Evolutionary conservation across 2,888 invertebrate genomes (phyloP).

Genomic region (Miltochrista miniata): DNA sequence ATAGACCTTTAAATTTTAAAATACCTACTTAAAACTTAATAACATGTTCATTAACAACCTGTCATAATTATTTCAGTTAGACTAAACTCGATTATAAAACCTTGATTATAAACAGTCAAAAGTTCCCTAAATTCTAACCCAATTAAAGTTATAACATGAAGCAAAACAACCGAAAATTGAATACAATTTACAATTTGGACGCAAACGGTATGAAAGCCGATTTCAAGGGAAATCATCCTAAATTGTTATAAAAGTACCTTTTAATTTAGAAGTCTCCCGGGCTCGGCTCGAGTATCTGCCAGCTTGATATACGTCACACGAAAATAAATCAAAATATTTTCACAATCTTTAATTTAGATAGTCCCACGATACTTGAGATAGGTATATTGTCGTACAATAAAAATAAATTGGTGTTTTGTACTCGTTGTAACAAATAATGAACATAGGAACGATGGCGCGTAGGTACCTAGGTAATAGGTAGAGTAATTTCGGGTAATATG

Average conservation of each 20-base stretch:
- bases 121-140: background rate
- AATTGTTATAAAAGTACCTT: slow-evolving; percentile 38
- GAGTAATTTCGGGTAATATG: too few species aligned
- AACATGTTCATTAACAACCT: background rate
- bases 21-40: too few species aligned
- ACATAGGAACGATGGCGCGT: background rate
- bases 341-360: slow-evolving; percentile 28
- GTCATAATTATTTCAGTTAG: background rate
- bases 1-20: too few species aligned
- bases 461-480: too few species aligned
- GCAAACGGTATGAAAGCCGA: slow-evolving; percentile 26
- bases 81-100: too few species aligned
- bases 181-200: slow-evolving; percentile 22
- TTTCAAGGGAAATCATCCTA: slow-evolving; percentile 36
- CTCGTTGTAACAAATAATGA: background rate
- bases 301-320: slow-evolving; percentile 26
- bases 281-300: slow-evolving; percentile 14
- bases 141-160: slow-evolving; percentile 3
- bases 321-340: slow-evolving; percentile 38
- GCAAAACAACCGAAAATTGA: slow-evolving; percentile 19
- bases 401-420: slow-evolving; percentile 11
- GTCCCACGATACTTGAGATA: slow-evolving; percentile 19
- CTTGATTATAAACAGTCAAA: too few species aligned
- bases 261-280: slow-evolving; percentile 35
- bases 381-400: slow-evolving; percentile 7